Conservation (phyloP, 30 jellyfish, hydroid and myxozoan genomes). For the Chrysaora quinquecirrha region DNA sequence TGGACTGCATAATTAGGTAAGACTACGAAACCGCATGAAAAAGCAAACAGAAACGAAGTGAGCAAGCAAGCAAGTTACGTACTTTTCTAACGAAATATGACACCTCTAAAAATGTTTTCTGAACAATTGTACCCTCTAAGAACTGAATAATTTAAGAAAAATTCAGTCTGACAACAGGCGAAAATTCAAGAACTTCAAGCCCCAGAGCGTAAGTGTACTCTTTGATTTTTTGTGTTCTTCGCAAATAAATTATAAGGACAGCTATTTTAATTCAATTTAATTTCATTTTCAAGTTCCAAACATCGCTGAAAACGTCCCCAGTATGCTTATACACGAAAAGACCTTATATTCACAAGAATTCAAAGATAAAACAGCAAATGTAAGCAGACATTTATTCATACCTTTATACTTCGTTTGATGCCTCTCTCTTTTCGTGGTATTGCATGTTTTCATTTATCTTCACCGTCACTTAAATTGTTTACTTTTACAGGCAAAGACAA, state of each 20-base stretch:
- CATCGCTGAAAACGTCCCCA: conserved; percentile 22
- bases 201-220: not conserved
- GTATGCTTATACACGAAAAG: conserved; percentile 6
- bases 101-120: not conserved
- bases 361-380: conserved; percentile 52
- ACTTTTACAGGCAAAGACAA: not conserved
- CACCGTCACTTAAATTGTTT: not conserved
- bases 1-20: not conserved
- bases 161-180: not conserved
- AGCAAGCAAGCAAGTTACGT: not conserved
- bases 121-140: too few species aligned
- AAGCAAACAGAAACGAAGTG: not conserved
- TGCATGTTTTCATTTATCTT: not conserved
- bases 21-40: not conserved
- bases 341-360: conserved; percentile 61
- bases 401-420: not conserved
- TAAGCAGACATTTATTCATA: conserved; percentile 9
- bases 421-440: not conserved
- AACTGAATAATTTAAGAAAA: too few species aligned
- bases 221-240: not conserved
- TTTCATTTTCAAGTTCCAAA: conserved; percentile 52
- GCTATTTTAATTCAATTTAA: not conserved
- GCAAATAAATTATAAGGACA: too few species aligned
- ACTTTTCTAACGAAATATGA: not conserved
- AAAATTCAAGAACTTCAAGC: not conserved